Conservation (phyloP, 2,113 vertebrate genomes). For the Triplophysa siluroides region DNA sequence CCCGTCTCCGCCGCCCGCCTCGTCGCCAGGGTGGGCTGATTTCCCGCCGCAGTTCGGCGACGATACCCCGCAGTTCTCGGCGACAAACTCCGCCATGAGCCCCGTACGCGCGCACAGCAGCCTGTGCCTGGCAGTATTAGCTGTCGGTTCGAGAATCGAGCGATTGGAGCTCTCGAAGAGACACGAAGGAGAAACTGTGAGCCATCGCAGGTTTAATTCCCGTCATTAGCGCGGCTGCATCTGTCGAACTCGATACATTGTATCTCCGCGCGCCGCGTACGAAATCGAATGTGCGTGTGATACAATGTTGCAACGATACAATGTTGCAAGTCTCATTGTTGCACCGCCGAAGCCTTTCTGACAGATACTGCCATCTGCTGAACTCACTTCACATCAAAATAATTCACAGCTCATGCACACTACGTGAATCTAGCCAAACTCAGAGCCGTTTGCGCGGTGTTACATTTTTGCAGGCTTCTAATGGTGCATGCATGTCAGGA, state of each 20-base stretch:
- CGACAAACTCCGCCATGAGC: conserved; percentile 76
- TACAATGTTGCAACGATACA: conserved; percentile 39
- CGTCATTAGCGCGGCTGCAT: conserved; percentile 26
- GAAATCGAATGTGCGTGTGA: neutral
- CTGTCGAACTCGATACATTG: conserved; percentile 33
- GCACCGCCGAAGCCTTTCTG: conserved; percentile 22
- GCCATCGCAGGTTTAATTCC: conserved; percentile 31
- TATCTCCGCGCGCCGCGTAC: conserved; percentile 1
- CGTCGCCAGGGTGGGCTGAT: conserved; percentile 59
- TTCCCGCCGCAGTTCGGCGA: conserved; percentile 58
- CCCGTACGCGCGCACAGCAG: conserved; percentile 50
- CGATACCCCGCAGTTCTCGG: conserved; percentile 64
- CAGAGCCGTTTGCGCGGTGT: neutral
- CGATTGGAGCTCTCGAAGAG: conserved; percentile 12
- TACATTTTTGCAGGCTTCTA: neutral
- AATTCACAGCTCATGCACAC: neutral
- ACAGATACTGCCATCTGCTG: conserved; percentile 57
- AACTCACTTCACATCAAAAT: conserved; percentile 24
- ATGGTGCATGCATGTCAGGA: neutral
- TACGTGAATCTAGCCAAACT: neutral
- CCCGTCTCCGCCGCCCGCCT: conserved; percentile 73
- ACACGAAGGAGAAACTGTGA: conserved; percentile 1
- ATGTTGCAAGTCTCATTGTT: conserved; percentile 49
- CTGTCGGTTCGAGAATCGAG: conserved; percentile 33
- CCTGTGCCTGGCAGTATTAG: conserved; percentile 29